Percentiles rank a stretch among this genome's conserved stretches.
phyloP scores from a whole-genome alignment of 2,797 vertebrate genomes.

The Dendrocincla tyrannina region DNA sequence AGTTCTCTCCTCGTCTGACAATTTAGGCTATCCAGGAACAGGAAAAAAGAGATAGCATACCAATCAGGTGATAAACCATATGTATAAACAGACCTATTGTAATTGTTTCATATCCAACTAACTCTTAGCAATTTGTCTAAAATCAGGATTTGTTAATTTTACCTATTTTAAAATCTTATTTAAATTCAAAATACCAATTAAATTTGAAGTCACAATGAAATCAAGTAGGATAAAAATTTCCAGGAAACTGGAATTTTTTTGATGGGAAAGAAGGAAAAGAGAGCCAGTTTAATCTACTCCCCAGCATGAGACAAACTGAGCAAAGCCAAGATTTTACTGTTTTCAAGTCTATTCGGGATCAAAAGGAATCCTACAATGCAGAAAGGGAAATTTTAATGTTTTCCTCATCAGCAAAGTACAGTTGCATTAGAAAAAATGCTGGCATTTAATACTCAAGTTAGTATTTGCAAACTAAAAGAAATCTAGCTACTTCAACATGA shows the following conservation, averaged over 20 bases:
- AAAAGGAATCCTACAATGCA: neutral
- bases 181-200: neutral
- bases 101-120: neutral
- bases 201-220: neutral
- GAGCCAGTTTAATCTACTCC: neutral
- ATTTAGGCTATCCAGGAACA: neutral
- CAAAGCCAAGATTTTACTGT: neutral
- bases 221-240: neutral
- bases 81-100: neutral
- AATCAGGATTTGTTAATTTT: neutral
- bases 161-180: neutral
- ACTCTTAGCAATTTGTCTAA: neutral
- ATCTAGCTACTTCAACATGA: slow-evolving; percentile 32
- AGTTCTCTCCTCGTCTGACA: neutral
- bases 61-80: neutral
- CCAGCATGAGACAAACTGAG: neutral
- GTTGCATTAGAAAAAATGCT: neutral
- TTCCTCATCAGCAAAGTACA: neutral
- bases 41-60: neutral
- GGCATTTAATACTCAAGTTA: slow-evolving; percentile 1
- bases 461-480: slow-evolving; percentile 43
- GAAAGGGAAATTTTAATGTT: neutral
- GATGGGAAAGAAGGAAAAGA: neutral
- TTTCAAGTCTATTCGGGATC: neutral
- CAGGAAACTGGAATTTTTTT: neutral